Evolutionary conservation across 30 jellyfish, hydroid and myxozoan genomes (phyloP).

Genomic region (Chrysaora quinquecirrha): DNA sequence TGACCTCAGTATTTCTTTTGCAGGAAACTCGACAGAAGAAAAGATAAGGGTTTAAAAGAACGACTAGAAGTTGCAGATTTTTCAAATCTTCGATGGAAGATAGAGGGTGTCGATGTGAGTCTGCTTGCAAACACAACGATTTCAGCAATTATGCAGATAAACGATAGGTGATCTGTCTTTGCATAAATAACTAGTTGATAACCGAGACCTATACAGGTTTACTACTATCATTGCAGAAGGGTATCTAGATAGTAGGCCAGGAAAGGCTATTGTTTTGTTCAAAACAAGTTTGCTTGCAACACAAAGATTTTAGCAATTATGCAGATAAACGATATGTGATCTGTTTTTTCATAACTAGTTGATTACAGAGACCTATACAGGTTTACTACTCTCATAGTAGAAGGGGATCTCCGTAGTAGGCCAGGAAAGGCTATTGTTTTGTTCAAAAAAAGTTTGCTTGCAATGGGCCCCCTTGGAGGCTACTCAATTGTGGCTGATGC

Average conservation of each 20-base stretch:
- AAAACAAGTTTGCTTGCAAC: constrained; percentile 9
- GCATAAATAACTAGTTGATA: background rate
- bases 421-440: no score
- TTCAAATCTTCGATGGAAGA: constrained; percentile 47
- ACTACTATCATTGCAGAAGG: no score
- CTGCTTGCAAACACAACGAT: background rate
- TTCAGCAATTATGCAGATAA: background rate
- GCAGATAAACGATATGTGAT: background rate
- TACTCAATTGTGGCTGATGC: no score
- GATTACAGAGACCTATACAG: no score
- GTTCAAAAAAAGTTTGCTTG: constrained; percentile 10
- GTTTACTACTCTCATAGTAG: no score
- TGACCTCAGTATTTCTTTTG: background rate
- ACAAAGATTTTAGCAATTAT: background rate
- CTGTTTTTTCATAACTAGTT: background rate
- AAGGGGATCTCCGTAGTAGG: no score
- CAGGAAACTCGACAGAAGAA: constrained; percentile 9
- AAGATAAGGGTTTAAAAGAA: constrained; percentile 25
- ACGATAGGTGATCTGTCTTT: background rate
- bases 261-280: no score
- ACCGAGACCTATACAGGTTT: background rate
- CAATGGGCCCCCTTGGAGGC: no score
- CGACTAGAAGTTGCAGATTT: constrained; percentile 49
- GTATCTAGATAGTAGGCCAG: no score
- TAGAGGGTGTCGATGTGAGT: constrained; percentile 44